Base-by-base conservation (phyloP, 2,888 invertebrate species). In the Erebia ligea region DNA sequence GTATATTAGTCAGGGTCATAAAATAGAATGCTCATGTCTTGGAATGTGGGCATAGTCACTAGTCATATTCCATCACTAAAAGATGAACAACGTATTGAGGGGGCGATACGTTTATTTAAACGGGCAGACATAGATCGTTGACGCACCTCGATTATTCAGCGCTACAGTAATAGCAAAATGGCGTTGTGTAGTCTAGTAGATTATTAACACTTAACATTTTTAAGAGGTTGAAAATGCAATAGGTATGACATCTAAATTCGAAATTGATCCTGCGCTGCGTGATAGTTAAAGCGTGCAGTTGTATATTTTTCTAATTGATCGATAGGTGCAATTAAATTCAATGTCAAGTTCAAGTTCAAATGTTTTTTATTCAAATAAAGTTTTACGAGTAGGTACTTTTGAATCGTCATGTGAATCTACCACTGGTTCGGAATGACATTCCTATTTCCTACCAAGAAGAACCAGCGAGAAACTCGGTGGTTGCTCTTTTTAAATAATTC, bases 51-150 rank as follows among this genome's bases (percentile, higher is more conserved):
- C 63, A 71, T 70, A 71, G 34, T 34, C 34, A 25, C 25, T 61
- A 72, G 73, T 76, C 76, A 76, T 75, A 73, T 71, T 75, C 74
- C 75, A 76, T 76, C 75, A 59, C 59, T 67, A 59, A 56, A 63
- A 21, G 65, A 21, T 67, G 72, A 40, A 66, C 70, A 52, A 70
- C 74, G 71, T 59, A 74, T 70, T 69, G 73, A 73, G 73, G 74
- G 73, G 75, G 73, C 76, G 76, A 73, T 67, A 59, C 72, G 71
- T 75, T 74, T 76, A 73, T 74, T 71, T 69, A 19, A 68, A 72
- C 56, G 19, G 21, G 59, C 65, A 65, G 61, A 76, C 74, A 74
- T 70, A 74, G 75, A 73, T 50, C 64, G 74, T 76, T 79, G 80
- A 80, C 71, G 77, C 79, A 80, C 59, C 68, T 64, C 62, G 63